Evolutionary conservation across 2,888 invertebrate species (phyloP), one percentile per base, ranked within the genome.

Genomic region (Hartigia nigra): DNA sequence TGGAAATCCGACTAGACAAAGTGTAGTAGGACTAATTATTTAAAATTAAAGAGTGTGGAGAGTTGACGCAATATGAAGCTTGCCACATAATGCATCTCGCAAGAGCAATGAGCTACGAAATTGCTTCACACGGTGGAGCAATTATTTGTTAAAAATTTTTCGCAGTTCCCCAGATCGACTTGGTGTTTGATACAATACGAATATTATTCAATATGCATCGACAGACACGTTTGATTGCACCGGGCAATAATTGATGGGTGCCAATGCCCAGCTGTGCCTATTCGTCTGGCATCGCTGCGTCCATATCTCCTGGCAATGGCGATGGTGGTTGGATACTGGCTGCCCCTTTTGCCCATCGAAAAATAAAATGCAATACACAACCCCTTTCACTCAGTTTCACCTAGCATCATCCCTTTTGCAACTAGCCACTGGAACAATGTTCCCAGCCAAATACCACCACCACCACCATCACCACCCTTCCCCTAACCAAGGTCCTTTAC

Each of bases 41-140:
- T 55, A 5, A 23, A 55, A 5, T 23, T 9, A 55, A 55, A 55
- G 23, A 55, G 39, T 5, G 0, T 55, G 39, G 39, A 55, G 9
- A 14, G 39, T 23, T 23, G 23, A 55, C 9, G 9, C 9, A 23
- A 55, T 9, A 23, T 1, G 23, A 55, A 79, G 36, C 12, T 12
- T 31, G 72, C 72, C 72, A 4, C 12, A 31, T 31, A 72, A 72
- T 31, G 83, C 79, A 79, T 86, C 88, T 87, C 82, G 80, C 82
- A 80, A 82, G 9, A 0, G 83, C 88, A 87, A 87, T 87, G 88
- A 87, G 82, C 87, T 85, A 84, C 83, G 87, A 88, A 88, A 87
- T 88, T 88, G 88, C 88, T 88, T 87, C 86, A 87, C 87, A 84
- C 87, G 84, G 86, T 83, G 86, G 85, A 84, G 85, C 84, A 55